Evolutionary conservation across 2,797 vertebrate species (phyloP).

Genomic region (Pangasius krempfi): DNA sequence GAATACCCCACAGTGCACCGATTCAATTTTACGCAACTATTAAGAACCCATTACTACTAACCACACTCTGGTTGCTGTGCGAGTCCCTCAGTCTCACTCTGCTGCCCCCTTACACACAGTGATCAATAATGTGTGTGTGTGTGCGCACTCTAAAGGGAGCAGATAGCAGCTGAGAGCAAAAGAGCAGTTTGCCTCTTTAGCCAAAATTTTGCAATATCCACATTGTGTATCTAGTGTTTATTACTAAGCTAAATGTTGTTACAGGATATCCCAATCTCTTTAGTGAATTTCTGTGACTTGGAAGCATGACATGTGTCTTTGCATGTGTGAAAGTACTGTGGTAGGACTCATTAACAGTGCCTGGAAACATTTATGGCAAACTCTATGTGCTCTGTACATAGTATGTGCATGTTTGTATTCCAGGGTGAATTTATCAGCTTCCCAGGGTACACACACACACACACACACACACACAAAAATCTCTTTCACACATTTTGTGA

Average conservation of each 20-base stretch:
- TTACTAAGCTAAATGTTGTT: not conserved
- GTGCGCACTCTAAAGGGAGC: not conserved
- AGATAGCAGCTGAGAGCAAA: not conserved
- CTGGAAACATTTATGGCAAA: not conserved
- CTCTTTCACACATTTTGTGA: not conserved
- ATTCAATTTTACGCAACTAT: not conserved
- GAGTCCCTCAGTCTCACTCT: not conserved
- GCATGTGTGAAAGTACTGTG: not conserved
- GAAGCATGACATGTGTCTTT: not conserved
- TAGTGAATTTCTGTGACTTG: not conserved
- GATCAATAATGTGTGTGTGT: conserved; percentile 3
- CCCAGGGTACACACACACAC: not conserved
- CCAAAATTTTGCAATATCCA: not conserved
- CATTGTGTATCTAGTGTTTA: not conserved
- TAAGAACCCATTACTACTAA: conserved; percentile 25
- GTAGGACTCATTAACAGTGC: not conserved
- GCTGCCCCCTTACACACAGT: not conserved
- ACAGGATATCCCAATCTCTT: not conserved
- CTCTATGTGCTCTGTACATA: not conserved
- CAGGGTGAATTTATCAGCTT: not conserved
- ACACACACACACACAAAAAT: not conserved
- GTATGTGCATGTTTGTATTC: conserved; percentile 4
- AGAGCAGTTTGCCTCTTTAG: not conserved
- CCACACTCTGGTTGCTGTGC: not conserved
- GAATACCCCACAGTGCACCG: not conserved